Conservation (phyloP, 2,888 invertebrate genomes). For the Leptinotarsa tumamoca region DNA sequence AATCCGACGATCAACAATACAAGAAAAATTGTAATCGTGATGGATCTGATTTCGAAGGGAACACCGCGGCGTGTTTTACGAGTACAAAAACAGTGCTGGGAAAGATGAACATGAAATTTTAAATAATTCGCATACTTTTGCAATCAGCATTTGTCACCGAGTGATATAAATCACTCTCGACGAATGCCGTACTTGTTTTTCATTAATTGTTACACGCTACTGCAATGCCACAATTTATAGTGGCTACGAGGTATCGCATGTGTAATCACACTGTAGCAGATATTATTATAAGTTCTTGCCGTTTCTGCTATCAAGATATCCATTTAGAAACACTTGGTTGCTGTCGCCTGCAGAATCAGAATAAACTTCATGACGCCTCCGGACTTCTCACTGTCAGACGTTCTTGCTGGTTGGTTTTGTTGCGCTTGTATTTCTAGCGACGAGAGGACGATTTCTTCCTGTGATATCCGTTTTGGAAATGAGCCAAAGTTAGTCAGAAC, state of each 20-base stretch:
- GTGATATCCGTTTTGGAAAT: constrained; percentile 4
- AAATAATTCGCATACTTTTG: neutral
- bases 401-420: constrained; percentile 7
- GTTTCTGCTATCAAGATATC: constrained; percentile 8
- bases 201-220: constrained; percentile 13
- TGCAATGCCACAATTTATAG: constrained; percentile 14
- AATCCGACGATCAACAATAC: no score
- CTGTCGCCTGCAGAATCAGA: constrained; percentile 1
- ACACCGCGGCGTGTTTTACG: no score
- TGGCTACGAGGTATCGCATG: constrained; percentile 8
- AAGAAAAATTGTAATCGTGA: no score
- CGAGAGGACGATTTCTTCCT: neutral
- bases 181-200: constrained; percentile 1
- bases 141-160: neutral
- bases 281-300: constrained; percentile 12
- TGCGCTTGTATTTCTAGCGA: constrained; percentile 15
- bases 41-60: no score
- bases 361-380: constrained; percentile 12
- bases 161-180: neutral
- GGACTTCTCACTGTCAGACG: neutral
- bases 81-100: neutral
- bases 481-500: constrained; percentile 20
- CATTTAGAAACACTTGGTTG: constrained; percentile 12
- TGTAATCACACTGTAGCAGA: constrained; percentile 16
- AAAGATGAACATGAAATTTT: neutral